phyloP scores from a whole-genome alignment of 2,113 vertebrate species.

The Paracanthobrama guichenoti region DNA sequence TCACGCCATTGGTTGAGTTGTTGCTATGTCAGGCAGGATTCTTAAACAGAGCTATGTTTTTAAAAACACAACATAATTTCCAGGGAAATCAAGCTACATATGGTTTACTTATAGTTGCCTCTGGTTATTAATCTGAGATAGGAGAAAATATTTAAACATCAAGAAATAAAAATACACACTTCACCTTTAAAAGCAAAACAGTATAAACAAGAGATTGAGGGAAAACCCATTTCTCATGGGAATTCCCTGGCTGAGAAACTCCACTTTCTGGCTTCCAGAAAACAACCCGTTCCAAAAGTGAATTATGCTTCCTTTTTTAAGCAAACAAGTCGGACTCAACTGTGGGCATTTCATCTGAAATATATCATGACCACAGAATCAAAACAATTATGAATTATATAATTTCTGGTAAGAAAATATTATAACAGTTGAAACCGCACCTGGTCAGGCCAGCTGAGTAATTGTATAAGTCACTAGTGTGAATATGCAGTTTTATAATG shows the following conservation, averaged over 20 bases:
- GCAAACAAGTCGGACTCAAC: slow-evolving; percentile 30
- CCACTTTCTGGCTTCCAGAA: slow-evolving; percentile 10
- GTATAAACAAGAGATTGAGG: slow-evolving; percentile 16
- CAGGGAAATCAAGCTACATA: neutral
- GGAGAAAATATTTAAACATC: neutral
- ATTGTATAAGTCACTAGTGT: slow-evolving; percentile 46
- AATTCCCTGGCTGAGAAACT: slow-evolving; percentile 19
- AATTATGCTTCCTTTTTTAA: slow-evolving; percentile 27
- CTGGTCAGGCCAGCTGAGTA: neutral
- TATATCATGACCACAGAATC: slow-evolving; percentile 15
- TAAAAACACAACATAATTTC: neutral
- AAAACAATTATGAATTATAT: slow-evolving; percentile 13
- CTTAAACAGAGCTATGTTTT: neutral
- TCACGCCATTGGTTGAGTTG: neutral
- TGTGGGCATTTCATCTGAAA: slow-evolving; percentile 18
- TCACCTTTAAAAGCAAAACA: slow-evolving; percentile 1
- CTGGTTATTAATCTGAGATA: neutral
- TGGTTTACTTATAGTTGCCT: neutral
- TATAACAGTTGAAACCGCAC: neutral
- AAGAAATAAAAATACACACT: neutral
- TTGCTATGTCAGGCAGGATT: neutral
- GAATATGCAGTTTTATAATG: slow-evolving; percentile 34
- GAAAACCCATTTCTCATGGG: slow-evolving; percentile 16
- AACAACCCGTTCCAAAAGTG: slow-evolving; percentile 5
- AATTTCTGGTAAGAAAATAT: neutral